Conservation (phyloP, 2,888 invertebrate genomes). For the Mimas tiliae region DNA sequence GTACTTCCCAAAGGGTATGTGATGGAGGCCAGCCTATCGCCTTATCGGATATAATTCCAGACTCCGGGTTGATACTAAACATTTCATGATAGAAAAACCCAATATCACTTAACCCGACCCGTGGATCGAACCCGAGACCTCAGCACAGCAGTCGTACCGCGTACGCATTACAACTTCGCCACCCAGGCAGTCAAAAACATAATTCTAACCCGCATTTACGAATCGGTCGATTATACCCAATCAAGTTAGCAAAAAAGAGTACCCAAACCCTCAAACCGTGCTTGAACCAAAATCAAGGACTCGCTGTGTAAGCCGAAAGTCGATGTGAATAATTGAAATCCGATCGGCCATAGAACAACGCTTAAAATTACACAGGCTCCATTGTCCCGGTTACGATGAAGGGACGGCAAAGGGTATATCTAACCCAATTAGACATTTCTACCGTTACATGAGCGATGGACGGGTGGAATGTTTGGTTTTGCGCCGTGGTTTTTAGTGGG, state of each 20-base stretch:
- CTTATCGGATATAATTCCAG: too few species aligned
- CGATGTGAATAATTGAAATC: constrained; percentile 32
- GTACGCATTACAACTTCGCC: too few species aligned
- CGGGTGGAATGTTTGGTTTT: constrained; percentile 32
- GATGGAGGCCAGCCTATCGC: too few species aligned
- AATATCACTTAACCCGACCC: too few species aligned
- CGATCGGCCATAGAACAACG: constrained; percentile 31
- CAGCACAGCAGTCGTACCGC: too few species aligned
- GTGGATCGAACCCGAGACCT: too few species aligned
- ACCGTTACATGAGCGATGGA: constrained; percentile 37
- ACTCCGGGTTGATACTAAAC: too few species aligned
- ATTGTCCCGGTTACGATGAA: constrained; percentile 42
- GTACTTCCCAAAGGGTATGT: too few species aligned
- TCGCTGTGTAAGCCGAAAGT: constrained; percentile 15
- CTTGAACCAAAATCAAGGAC: background rate
- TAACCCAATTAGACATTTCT: constrained; percentile 55
- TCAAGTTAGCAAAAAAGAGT: background rate
- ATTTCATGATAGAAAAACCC: too few species aligned
- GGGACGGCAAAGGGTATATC: constrained; percentile 46
- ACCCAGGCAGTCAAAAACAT: too few species aligned
- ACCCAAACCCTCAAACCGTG: background rate
- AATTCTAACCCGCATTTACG: too few species aligned
- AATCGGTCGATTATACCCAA: background rate
- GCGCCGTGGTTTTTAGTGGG: constrained; percentile 34
- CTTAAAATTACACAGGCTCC: constrained; percentile 43